These are phyloP conservation scores for Thecocarcelia acutangulata DNA, from an alignment of 2,888 invertebrate genomes.

Conservation along the genomic window DNA sequence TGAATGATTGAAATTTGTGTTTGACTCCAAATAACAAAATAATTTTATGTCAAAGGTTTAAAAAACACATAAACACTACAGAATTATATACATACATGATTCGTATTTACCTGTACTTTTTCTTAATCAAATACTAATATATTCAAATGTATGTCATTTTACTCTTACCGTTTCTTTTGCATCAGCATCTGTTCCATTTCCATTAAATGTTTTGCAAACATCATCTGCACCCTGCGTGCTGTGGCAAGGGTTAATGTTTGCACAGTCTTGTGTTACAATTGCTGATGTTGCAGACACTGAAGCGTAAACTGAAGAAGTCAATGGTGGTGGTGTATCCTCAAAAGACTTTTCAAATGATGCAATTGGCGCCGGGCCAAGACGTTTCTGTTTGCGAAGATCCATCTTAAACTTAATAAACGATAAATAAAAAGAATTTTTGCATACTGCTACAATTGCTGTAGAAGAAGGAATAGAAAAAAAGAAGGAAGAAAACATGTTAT, in stretches of 20 bases:
- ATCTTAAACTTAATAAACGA: constrained; percentile 69
- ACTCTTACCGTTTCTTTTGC: constrained; percentile 38
- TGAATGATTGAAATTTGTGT: no score
- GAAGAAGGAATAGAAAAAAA: constrained; percentile 19
- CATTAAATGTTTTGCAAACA: constrained; percentile 45
- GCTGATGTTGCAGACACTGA: constrained; percentile 38
- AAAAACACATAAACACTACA: no score
- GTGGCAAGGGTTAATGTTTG: constrained; percentile 29
- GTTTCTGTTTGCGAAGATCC: constrained; percentile 84
- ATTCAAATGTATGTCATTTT: not conserved
- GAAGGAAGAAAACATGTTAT: constrained; percentile 26
- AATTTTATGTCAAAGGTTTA: no score
- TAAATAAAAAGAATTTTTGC: constrained; percentile 63
- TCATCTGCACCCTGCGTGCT: not conserved
- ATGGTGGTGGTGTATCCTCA: constrained; percentile 76
- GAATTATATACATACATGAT: no score
- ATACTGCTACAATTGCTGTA: constrained; percentile 43
- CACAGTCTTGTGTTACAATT: constrained; percentile 27
- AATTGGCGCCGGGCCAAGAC: constrained; percentile 95
- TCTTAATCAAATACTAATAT: no score
- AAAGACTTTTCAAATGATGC: constrained; percentile 91
- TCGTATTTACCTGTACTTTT: no score
- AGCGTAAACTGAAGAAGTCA: constrained; percentile 50
- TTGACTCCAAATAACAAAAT: no score
- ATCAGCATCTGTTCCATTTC: constrained; percentile 41